Base-by-base conservation (phyloP, 2,797 vertebrate genomes). In the Pygocentrus nattereri region DNA sequence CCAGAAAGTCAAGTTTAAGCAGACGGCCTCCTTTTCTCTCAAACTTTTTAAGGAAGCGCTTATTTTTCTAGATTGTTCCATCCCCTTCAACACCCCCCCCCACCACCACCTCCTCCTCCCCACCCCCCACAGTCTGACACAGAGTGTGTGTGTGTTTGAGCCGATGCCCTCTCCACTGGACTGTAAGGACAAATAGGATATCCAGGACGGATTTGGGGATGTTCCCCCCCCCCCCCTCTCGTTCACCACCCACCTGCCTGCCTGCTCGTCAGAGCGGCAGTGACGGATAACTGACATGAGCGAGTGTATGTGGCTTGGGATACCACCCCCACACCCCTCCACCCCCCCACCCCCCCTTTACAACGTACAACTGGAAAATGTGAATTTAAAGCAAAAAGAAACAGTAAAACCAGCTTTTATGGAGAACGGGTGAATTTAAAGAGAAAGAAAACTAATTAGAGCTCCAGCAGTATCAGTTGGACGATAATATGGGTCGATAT, bases 51-150 rank as follows among this genome's bases (percentile, higher is more conserved):
- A 88, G 84, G 89, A 92, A 90, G 89, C 89, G 83, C 86, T 86
- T 56, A 68, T 90, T 91, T 93, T 87, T 79, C 84, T 87, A 86
- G 87, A 82, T 76, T 88, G 92, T 94, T 94, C 92, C 91, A 85
- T 91, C 76, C 93, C 90, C 77, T 85, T 90, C 87, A 86, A 31
- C 49, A 69, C 67, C 52, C 76, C 4, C 41, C 34, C 41, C 50
- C n/a, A 73, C 25, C 27, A 77, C 44, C 12, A 47, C 4, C 4
- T 41, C 2, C 8, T 49, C 50, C 16, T 19, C 50, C 16, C 50
- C 15, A 11, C 1, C 18, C 16, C 21, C 21, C 52, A 68, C 41
- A 71, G 72, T 58, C 64, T 78, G 73, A 58, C 54, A 58, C 50
- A 21, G 21, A 71, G 64, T 62, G 70, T 76, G 38, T 76, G 38